phyloP scores from a whole-genome alignment of 2,888 invertebrate genomes.

The Drosophila multiciliata region DNA sequence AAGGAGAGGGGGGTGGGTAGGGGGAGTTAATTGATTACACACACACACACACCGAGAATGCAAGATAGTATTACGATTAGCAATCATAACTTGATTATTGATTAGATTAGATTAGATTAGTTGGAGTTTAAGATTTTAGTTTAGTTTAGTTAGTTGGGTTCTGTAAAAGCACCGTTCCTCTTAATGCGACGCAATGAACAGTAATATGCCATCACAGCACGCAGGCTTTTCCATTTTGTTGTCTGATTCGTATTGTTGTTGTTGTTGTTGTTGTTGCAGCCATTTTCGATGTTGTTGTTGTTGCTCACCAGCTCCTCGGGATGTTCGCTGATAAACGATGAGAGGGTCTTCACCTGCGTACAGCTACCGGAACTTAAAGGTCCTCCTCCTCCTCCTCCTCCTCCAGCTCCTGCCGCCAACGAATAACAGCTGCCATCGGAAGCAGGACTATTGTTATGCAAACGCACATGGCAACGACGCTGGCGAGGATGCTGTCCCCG shows the following conservation, averaged over 20 bases:
- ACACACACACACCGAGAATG: constrained; percentile 51
- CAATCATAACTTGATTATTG: constrained; percentile 53
- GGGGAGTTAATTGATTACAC: constrained; percentile 13
- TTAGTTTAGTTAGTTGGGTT: constrained; percentile 34
- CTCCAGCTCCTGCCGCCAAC: constrained; percentile 14
- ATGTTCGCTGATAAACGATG: constrained; percentile 71
- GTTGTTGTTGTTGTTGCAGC: constrained; percentile 14
- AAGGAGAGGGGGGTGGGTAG: no score
- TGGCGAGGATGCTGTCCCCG: constrained; percentile 39
- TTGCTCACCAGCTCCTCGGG: constrained; percentile 63
- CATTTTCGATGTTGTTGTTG: constrained; percentile 9
- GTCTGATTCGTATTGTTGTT: constrained; percentile 53
- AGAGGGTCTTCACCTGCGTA: constrained; percentile 70
- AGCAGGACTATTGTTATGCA: constrained; percentile 77
- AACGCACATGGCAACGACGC: constrained; percentile 65
- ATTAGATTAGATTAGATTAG: constrained; percentile 7
- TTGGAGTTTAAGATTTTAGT: constrained; percentile 15
- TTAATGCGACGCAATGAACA: constrained; percentile 95
- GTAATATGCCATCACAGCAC: constrained; percentile 95
- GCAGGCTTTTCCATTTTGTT: constrained; percentile 94
- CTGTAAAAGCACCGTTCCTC: constrained; percentile 88
- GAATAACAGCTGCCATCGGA: constrained; percentile 71
- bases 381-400: constrained; percentile 12
- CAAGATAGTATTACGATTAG: constrained; percentile 50
- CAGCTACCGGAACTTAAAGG: constrained; percentile 57